Base-by-base conservation (phyloP, 2,888 invertebrate species). In the Drosophila birchii region DNA sequence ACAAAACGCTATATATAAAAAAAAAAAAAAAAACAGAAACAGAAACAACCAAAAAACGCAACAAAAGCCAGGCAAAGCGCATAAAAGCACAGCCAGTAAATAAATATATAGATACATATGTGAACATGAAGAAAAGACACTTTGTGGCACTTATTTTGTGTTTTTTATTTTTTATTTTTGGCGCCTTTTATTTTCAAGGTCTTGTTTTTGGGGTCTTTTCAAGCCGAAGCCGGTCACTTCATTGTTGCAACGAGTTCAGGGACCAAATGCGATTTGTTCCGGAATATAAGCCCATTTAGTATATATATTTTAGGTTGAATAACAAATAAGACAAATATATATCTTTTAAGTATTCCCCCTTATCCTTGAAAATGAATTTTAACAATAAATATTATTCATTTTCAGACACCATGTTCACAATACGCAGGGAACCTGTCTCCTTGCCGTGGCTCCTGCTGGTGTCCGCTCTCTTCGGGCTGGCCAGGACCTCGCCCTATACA, bases 401-500 rank as follows among this genome's bases (percentile, higher is more conserved):
- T n/a, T 5, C 63, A 66, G 66, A 5, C 43, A 64, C 23, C 57
- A 61, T 61, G 61, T 20, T 43, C 14, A 43, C 34, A 5, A 23
- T 23, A 11, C 53, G 11, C 18, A 38, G 18, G 6, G 9, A n/a
- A 9, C 9, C 23, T 6, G 20, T 11, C 26, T 16, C 41, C 36
- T 11, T 51, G 45, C 49, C 53, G 44, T 7, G 71, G 26, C 49
- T 68, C 12, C 45, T 60, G 9, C 29, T 60, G 7, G 3, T 39
- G 55, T 49, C 56, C 49, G 14, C 60, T 1, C 11, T 53, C 16
- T 38, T 59, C 26, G 53, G 58, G 6, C 54, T 56, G 54, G 78
- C 66, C 18, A 11, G 55, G 12, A 67, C 80, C 3, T 81, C 91
- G 44, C 81, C 84, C 0, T 91, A 91, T 63, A 89, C 86, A 4